Evolutionary conservation across 2,113 vertebrate species (phyloP).

Genomic region (Cyphotilapia sp.): DNA sequence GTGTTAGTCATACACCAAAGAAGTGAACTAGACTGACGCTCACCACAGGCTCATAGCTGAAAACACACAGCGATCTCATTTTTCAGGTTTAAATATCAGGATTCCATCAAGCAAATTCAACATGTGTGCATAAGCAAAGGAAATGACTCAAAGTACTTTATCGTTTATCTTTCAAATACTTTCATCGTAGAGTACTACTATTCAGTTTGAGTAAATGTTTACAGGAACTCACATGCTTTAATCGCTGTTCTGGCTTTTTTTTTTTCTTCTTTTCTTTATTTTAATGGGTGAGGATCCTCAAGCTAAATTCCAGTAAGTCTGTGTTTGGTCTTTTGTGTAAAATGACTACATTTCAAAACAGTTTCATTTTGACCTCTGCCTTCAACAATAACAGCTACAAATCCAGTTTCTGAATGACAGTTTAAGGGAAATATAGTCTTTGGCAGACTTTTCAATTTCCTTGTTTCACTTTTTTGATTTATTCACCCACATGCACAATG

Average conservation of each 20-base stretch:
- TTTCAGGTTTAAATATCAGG: slow-evolving; percentile 7
- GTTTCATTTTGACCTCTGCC: background rate
- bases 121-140: background rate
- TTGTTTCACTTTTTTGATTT: background rate
- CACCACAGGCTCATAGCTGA: background rate
- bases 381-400: background rate
- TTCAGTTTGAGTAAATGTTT: background rate
- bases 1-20: background rate
- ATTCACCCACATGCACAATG: background rate
- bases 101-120: background rate
- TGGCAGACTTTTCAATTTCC: background rate
- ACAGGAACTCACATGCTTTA: background rate
- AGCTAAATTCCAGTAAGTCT: background rate
- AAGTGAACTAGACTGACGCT: background rate
- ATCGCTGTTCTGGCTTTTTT: background rate
- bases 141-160: background rate
- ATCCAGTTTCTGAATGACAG: background rate
- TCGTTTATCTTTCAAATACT: background rate
- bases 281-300: background rate
- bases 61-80: background rate
- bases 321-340: background rate
- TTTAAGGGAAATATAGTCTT: background rate
- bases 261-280: background rate
- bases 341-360: background rate
- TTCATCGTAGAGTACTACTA: background rate